Conservation (phyloP, 2,113 vertebrate species). For the Oreochromis niloticus region DNA sequence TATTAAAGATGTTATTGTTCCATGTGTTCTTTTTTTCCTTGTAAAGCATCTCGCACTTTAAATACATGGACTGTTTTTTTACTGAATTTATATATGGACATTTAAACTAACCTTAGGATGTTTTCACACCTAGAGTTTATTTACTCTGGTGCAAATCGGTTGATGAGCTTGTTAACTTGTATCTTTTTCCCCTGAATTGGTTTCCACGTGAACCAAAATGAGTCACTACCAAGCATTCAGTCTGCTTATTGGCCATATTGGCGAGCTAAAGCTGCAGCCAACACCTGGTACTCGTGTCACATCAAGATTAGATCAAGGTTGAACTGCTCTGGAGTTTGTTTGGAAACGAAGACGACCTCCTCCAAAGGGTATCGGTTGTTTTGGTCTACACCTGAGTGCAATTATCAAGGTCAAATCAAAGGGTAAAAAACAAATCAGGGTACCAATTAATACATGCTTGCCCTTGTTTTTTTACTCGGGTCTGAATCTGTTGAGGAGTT, state of each 20-base stretch:
- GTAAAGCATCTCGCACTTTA: background rate
- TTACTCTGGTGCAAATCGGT: background rate
- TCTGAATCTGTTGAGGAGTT: background rate
- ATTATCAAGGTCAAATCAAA: background rate
- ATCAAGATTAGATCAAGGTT: background rate
- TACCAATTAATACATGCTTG: background rate
- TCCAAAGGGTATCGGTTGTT: background rate
- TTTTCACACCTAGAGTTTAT: background rate
- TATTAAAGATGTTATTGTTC: background rate
- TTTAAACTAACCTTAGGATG: background rate
- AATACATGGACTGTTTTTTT: background rate
- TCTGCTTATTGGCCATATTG: background rate
- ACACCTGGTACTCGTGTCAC: background rate
- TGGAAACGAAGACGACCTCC: background rate
- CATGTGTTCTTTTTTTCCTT: background rate
- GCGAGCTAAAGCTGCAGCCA: background rate
- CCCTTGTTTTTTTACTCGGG: background rate
- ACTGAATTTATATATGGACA: background rate
- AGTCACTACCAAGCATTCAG: background rate
- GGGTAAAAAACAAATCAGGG: background rate
- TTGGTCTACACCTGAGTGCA: background rate
- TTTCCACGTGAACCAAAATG: background rate
- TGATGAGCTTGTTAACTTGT: background rate
- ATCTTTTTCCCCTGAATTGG: background rate
- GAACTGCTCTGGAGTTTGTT: background rate